Percentiles rank a stretch among this genome's conserved stretches.
Conservation (phyloP, 2,113 vertebrate species). For the Forbesichthys papilliferus region DNA sequence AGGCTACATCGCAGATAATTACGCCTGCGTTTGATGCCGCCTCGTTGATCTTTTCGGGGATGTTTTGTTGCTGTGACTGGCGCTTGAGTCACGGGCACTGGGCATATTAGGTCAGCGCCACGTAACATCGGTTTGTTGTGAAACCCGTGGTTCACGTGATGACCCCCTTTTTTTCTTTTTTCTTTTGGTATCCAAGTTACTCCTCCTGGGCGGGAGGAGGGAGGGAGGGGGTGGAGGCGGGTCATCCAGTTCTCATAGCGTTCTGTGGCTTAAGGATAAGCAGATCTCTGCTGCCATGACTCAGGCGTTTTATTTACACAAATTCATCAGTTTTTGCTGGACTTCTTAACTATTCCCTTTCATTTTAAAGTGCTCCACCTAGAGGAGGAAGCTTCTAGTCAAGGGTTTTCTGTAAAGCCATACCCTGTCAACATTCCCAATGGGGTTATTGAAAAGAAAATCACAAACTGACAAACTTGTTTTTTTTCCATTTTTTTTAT, state of each 20-base stretch:
- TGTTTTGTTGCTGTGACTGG: neutral
- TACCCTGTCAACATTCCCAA: too few species aligned
- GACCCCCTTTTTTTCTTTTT: conserved; percentile 65
- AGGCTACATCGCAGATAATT: neutral
- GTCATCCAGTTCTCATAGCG: conserved; percentile 43
- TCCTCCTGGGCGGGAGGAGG: conserved; percentile 37
- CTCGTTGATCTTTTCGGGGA: neutral
- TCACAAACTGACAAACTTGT: neutral
- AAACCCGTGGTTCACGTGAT: conserved; percentile 87
- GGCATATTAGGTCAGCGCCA: conserved; percentile 65
- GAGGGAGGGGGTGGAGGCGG: conserved; percentile 49
- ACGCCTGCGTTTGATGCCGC: neutral
- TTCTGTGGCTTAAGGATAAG: conserved; percentile 39
- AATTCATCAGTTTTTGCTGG: conserved; percentile 3
- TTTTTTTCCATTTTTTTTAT: neutral
- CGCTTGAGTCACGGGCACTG: conserved; percentile 29
- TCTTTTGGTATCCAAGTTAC: conserved; percentile 82
- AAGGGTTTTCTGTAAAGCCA: too few species aligned
- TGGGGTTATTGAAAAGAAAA: neutral
- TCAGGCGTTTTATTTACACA: conserved; percentile 50
- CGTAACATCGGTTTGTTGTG: conserved; percentile 95
- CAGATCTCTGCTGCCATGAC: conserved; percentile 55
- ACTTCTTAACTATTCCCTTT: neutral
- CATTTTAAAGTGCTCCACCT: neutral
- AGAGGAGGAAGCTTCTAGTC: neutral